Conservation (phyloP, 2,113 vertebrate species). For the Gallinago undulata region DNA sequence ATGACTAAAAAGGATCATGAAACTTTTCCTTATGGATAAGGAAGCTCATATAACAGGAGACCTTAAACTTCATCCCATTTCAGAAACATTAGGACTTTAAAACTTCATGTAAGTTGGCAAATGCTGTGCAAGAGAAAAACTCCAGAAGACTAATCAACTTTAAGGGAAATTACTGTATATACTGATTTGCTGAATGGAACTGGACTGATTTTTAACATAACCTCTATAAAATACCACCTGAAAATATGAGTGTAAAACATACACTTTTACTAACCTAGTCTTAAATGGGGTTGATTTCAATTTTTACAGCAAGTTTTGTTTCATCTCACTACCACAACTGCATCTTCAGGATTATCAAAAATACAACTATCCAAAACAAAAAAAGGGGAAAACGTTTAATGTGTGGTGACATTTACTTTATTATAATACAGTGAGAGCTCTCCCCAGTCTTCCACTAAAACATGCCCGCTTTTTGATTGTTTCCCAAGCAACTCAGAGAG, state of each 20-base stretch:
- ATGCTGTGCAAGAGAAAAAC: not conserved
- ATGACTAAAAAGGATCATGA: not conserved
- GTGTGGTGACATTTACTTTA: not conserved
- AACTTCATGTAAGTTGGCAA: not conserved
- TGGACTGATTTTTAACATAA: not conserved
- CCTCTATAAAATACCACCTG: not conserved
- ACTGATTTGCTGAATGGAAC: not conserved
- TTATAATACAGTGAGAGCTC: not conserved
- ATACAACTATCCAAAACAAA: not conserved
- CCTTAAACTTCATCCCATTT: not conserved
- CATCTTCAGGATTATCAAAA: not conserved
- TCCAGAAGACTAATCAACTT: not conserved
- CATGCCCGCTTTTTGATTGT: not conserved
- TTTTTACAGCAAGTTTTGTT: not conserved
- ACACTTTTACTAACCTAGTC: not conserved
- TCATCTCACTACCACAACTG: not conserved
- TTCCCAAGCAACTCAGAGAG: not conserved
- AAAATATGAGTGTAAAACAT: not conserved
- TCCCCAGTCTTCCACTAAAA: not conserved
- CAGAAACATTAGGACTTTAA: not conserved
- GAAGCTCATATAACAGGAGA: not conserved
- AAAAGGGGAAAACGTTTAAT: not conserved
- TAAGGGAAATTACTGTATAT: not conserved
- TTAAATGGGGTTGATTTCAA: not conserved
- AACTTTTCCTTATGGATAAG: not conserved